These are phyloP conservation scores for Rhynchonema sp. DNA, from an alignment of 2,888 invertebrate species.

Conservation along the genomic window DNA sequence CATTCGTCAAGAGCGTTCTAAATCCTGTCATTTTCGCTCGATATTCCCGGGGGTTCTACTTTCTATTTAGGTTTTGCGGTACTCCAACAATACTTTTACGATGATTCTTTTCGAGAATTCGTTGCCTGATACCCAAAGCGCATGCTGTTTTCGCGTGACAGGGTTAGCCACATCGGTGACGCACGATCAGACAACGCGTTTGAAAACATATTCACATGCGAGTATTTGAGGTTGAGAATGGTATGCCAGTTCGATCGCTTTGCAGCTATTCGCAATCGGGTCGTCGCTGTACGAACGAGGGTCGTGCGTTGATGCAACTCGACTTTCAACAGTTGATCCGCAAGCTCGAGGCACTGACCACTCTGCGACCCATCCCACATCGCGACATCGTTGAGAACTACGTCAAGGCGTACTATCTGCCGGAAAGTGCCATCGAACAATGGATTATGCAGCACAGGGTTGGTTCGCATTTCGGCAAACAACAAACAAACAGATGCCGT, in stretches of 20 bases:
- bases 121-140: no score
- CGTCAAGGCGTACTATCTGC: constrained; percentile 85
- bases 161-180: no score
- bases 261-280: constrained; percentile 52
- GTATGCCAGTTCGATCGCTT: neutral
- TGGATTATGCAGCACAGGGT: constrained; percentile 43
- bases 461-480: neutral
- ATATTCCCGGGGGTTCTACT: no score
- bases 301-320: constrained; percentile 86
- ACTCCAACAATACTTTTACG: no score
- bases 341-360: constrained; percentile 62
- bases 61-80: no score
- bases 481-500: no score
- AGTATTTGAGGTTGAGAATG: neutral
- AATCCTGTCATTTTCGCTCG: no score
- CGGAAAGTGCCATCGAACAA: constrained; percentile 62
- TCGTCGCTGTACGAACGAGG: constrained; percentile 78
- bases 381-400: constrained; percentile 77
- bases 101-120: no score
- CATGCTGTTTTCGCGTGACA: no score
- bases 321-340: constrained; percentile 85
- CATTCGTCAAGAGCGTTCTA: no score
- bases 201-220: neutral
- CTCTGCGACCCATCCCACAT: constrained; percentile 56
- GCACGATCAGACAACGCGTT: no score